These are phyloP conservation scores for Nymphicus hollandicus DNA, from an alignment of 2,113 vertebrate species.

Conservation along the genomic window DNA sequence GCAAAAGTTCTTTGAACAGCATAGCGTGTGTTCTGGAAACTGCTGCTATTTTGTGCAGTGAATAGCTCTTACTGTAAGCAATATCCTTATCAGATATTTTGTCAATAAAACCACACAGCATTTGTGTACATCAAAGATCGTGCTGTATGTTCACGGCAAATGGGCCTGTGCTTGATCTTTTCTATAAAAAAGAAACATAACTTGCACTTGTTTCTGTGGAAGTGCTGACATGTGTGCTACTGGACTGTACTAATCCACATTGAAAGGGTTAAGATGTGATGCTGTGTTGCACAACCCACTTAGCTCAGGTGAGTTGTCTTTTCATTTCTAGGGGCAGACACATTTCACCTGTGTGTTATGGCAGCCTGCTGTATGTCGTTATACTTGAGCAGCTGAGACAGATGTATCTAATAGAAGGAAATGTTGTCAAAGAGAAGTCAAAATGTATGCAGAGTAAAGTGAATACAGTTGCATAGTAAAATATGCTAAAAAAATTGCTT, in stretches of 20 bases:
- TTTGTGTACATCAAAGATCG: background rate
- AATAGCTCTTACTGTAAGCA: background rate
- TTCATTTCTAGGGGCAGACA: background rate
- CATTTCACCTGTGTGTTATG: background rate
- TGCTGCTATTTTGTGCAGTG: background rate
- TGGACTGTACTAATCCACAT: background rate
- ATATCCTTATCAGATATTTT: background rate
- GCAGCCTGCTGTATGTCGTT: background rate
- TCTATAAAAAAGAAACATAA: background rate
- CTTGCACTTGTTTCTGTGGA: background rate
- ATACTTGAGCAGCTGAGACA: background rate
- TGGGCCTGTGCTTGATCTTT: background rate
- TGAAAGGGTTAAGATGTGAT: background rate
- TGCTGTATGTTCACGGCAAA: background rate
- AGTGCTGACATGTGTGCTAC: fast-evolving
- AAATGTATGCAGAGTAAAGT: background rate
- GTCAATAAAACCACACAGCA: background rate
- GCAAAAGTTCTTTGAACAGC: background rate
- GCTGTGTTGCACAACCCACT: background rate
- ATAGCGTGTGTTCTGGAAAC: background rate
- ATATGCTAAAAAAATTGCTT: background rate
- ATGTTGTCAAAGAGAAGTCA: background rate
- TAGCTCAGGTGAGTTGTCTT: background rate
- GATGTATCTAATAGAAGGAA: background rate
- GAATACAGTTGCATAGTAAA: background rate